These are phyloP conservation scores for Zootermopsis nevadensis DNA, from an alignment of 2,888 invertebrate species.

Conservation along the genomic window DNA sequence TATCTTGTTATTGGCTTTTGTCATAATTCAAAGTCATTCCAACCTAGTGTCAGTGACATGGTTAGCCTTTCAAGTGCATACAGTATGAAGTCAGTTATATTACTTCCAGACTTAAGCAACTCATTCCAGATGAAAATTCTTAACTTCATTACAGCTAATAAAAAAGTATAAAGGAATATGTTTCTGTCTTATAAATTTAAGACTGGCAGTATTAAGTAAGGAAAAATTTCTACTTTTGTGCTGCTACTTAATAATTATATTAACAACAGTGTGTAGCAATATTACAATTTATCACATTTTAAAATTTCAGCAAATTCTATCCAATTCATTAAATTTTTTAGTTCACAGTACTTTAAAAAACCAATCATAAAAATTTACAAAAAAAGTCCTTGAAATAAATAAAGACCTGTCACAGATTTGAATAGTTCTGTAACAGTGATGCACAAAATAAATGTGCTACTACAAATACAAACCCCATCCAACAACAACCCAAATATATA, in stretches of 20 bases:
- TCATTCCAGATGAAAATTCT: no score
- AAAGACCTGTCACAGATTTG: background rate
- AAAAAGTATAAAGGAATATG: no score
- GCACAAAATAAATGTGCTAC: background rate
- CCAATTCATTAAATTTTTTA: background rate
- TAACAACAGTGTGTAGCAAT: no score
- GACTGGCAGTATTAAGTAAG: no score
- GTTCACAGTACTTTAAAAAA: background rate
- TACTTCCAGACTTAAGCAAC: no score
- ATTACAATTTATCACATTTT: no score
- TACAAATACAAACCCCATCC: slow-evolving; percentile 1
- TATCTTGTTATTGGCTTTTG: slow-evolving; percentile 6
- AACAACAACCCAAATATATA: slow-evolving; percentile 11
- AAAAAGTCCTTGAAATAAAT: background rate
- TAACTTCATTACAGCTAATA: no score
- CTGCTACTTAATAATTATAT: no score
- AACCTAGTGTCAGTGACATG: background rate
- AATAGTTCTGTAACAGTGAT: background rate
- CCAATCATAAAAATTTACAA: background rate
- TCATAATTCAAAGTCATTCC: slow-evolving; percentile 16
- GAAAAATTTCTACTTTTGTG: no score
- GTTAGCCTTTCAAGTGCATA: background rate
- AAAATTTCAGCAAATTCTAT: no score
- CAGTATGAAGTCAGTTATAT: slow-evolving; percentile 8
- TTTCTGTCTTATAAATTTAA: no score